phyloP scores from a whole-genome alignment of 2,113 vertebrate species.

The Aplodontia rufa region DNA sequence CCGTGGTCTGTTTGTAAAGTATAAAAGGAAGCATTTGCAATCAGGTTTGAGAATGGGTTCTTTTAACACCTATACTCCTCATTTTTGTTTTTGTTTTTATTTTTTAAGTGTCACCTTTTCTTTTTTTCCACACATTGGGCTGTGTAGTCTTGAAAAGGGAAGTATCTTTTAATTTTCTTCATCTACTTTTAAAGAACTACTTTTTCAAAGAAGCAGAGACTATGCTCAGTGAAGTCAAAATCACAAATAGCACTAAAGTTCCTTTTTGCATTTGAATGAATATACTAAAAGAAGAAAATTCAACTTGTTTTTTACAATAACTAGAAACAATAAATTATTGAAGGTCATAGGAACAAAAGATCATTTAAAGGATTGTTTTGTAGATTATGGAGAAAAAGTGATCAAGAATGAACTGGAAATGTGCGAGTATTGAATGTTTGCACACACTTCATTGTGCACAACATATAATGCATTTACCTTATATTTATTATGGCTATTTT shows the following conservation, averaged over 20 bases:
- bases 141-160: conserved; percentile 22
- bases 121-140: conserved; percentile 14
- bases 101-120: neutral
- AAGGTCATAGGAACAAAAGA: conserved; percentile 11
- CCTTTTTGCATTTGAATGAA: conserved; percentile 55
- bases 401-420: conserved; percentile 41
- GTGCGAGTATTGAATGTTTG: conserved; percentile 34
- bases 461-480: conserved; percentile 11
- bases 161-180: conserved; percentile 67
- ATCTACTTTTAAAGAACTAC: conserved; percentile 62
- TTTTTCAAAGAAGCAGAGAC: conserved; percentile 62
- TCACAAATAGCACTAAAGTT: conserved; percentile 38
- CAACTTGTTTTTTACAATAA: conserved; percentile 38
- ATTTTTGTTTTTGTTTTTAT: too few species aligned
- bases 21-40: conserved; percentile 40
- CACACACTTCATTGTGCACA: neutral
- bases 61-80: conserved; percentile 42
- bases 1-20: conserved; percentile 23
- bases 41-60: conserved; percentile 18
- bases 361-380: conserved; percentile 47
- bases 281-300: conserved; percentile 56
- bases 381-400: conserved; percentile 23
- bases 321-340: conserved; percentile 42
- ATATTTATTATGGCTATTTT: conserved; percentile 39
- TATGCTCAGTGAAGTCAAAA: conserved; percentile 61